These are phyloP conservation scores for Leptarthrus brevirostris DNA, from an alignment of 2,888 invertebrate genomes.

Conservation along the genomic window DNA sequence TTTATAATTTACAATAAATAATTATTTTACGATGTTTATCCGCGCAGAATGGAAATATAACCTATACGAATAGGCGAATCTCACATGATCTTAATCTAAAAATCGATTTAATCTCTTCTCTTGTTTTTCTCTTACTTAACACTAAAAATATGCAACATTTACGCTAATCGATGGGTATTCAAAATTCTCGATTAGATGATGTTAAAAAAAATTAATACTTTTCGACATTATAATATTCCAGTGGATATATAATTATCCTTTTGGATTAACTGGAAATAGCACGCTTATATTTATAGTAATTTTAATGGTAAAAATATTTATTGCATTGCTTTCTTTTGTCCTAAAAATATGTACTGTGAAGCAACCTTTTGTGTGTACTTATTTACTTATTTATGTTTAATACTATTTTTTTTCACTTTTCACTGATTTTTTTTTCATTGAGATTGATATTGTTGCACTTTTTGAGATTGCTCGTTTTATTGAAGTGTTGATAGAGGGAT, in stretches of 20 bases:
- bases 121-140: constrained; percentile 22
- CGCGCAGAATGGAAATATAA: constrained; percentile 30
- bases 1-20: constrained; percentile 44
- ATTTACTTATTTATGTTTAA: constrained; percentile 13
- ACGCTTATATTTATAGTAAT: constrained; percentile 7
- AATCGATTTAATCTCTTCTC: neutral
- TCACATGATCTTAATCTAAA: constrained; percentile 20
- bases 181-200: constrained; percentile 41
- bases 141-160: constrained; percentile 37
- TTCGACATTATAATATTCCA: neutral
- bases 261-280: constrained; percentile 13
- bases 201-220: constrained; percentile 1
- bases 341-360: constrained; percentile 45
- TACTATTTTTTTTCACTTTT: constrained; percentile 2
- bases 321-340: constrained; percentile 43
- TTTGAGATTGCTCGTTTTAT: neutral
- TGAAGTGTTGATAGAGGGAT: no score
- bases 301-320: constrained; percentile 41
- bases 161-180: constrained; percentile 44
- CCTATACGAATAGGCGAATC: neutral
- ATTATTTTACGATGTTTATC: constrained; percentile 17
- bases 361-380: constrained; percentile 41
- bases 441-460: constrained; percentile 38
- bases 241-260: neutral
- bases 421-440: constrained; percentile 11